Conservation (phyloP, 2,113 vertebrate genomes). For the Nicator chloris region DNA sequence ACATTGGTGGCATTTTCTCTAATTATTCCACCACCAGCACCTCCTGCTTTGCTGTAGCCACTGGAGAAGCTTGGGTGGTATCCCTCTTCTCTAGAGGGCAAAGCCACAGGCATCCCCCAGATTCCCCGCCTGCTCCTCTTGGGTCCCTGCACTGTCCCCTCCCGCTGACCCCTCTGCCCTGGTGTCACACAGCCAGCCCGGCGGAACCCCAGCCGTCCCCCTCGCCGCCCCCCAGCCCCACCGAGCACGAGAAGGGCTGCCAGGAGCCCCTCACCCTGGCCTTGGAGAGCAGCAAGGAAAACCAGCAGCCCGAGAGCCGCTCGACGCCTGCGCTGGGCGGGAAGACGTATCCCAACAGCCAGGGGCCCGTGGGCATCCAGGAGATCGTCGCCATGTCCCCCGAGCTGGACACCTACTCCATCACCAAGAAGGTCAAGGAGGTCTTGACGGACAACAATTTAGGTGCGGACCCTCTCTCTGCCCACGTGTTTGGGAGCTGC, state of each 20-base stretch:
- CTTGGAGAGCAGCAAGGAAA: slow-evolving; percentile 95
- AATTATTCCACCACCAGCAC: background rate
- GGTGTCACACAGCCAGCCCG: slow-evolving; percentile 79
- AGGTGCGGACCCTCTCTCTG: slow-evolving; percentile 70
- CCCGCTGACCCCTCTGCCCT: background rate
- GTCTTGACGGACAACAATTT: slow-evolving; percentile 98
- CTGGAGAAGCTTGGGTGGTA: background rate
- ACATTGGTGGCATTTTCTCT: background rate
- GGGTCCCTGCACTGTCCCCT: background rate
- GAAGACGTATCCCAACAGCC: slow-evolving; percentile 72
- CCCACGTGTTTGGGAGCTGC: background rate
- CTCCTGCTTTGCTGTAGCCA: accelerated
- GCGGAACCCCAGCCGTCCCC: slow-evolving; percentile 82
- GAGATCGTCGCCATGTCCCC: slow-evolving; percentile 96
- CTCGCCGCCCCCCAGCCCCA: slow-evolving; percentile 80
- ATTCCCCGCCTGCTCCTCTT: background rate
- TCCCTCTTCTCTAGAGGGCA: background rate
- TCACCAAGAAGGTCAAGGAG: slow-evolving; percentile 98
- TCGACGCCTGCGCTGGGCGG: slow-evolving; percentile 52
- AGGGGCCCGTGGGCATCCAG: slow-evolving; percentile 87
- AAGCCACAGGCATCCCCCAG: background rate
- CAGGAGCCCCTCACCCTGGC: slow-evolving; percentile 82
- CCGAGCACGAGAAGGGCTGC: slow-evolving; percentile 65
- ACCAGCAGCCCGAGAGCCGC: slow-evolving; percentile 83
- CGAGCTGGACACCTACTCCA: slow-evolving; percentile 93